Evolutionary conservation across 2,888 invertebrate species (phyloP), one percentile per base, ranked within the genome.

Genomic region (Amiota communis): DNA sequence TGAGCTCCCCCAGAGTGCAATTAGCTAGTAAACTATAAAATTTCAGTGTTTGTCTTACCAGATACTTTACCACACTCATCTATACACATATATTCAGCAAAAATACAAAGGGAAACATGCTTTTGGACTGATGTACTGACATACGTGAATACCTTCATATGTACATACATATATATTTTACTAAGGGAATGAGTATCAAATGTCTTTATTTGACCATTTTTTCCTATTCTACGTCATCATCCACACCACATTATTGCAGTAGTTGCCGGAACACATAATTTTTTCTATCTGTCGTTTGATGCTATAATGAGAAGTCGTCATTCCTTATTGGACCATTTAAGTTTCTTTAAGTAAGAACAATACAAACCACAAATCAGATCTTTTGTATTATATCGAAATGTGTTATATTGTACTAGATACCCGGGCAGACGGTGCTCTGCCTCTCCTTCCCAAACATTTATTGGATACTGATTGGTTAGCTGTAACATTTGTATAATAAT

Each of bases 1-100:
- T 47, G 48, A 85, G 83, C 81, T 80, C 82, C 87, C 87, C 87
- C 77, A 78, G 87, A 87, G 87, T 85, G 81, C 87, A 86, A 87
- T 87, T 87, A 83, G 84, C 79, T 78, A 83, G 76, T 76, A 82
- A 87, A 87, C 87, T 88, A 87, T 87, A 86, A 87, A 87, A 87
- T 87, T 88, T 83, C 83, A 84, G 77, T 84, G 83, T 83, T 83
- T 83, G 83, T 84, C 84, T 83, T 83, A 75, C 51, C 75, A 84
- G 83, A 81, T 81, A 81, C 84, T 84, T 81, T 84, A 65, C 80
- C 77, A 74, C 74, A 74, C 75, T 9, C 20, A 17, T 20, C 9
- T 20, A 20, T 17, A 59, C 59, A 15, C 17, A 59, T 36, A 36
- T 6, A 36, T 6, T 36, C 36, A 36, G 36, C 36, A 36, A 36